phyloP scores from a whole-genome alignment of 37 sponge, comb jelly and placozoan species.

The Oopsacas minuta region DNA sequence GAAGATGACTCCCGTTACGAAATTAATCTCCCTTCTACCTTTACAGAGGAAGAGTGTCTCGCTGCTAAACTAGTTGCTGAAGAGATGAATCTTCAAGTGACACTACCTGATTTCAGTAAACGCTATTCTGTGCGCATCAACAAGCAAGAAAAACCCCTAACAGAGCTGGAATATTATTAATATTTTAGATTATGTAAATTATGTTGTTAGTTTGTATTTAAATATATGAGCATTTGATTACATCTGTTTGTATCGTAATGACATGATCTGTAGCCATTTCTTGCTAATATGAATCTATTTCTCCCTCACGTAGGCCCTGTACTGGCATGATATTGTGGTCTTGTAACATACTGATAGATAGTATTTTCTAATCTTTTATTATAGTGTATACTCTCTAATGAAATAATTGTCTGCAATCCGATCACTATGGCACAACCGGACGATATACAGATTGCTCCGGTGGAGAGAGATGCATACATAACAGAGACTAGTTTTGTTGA shows the following conservation, averaged over 20 bases:
- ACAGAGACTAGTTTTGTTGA: neutral
- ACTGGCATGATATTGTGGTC: too few relatives aligned
- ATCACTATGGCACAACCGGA: slow-evolving; percentile 9
- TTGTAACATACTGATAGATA: too few relatives aligned
- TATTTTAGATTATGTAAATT: neutral
- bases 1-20: slow-evolving; percentile 19
- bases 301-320: too few relatives aligned
- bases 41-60: slow-evolving; percentile 2
- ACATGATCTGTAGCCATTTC: too few relatives aligned
- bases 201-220: too few relatives aligned
- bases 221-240: too few relatives aligned
- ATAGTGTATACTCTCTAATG: too few relatives aligned
- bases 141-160: neutral
- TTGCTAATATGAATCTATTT: too few relatives aligned
- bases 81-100: neutral
- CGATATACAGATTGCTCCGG: neutral
- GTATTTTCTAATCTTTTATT: too few relatives aligned
- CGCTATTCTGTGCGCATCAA: neutral
- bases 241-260: too few relatives aligned
- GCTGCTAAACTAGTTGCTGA: slow-evolving; percentile 13
- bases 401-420: neutral
- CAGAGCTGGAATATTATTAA: neutral
- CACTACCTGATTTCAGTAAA: neutral
- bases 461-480: neutral
- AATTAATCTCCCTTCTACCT: neutral